These are phyloP conservation scores for Euplexia lucipara DNA, from an alignment of 2,888 invertebrate genomes.

Conservation along the genomic window DNA sequence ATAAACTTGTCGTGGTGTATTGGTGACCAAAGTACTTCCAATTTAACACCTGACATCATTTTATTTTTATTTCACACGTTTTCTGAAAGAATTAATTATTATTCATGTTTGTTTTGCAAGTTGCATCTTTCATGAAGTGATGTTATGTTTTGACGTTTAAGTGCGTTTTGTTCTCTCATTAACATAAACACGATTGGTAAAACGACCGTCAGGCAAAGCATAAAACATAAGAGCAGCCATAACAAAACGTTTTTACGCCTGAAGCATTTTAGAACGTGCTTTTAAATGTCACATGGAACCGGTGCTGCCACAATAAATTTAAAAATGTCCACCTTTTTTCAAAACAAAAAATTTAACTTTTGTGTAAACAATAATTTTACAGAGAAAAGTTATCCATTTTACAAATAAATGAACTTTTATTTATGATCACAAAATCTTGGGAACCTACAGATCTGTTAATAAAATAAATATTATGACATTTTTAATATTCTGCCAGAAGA, in stretches of 20 bases:
- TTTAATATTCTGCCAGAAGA: too few species aligned
- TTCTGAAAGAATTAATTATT: slow-evolving; percentile 25
- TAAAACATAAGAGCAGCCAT: neutral
- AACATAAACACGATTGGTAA: slow-evolving; percentile 1
- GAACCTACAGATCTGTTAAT: too few species aligned
- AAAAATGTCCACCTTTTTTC: slow-evolving; percentile 19
- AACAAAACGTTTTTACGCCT: slow-evolving; percentile 30
- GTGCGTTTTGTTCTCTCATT: slow-evolving; percentile 51
- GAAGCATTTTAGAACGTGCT: slow-evolving; percentile 52
- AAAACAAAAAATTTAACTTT: neutral
- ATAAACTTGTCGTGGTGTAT: slow-evolving; percentile 94
- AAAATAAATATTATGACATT: too few species aligned
- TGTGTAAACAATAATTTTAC: too few species aligned
- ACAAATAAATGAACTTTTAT: too few species aligned
- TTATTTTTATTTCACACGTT: slow-evolving; percentile 40
- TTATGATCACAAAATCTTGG: too few species aligned
- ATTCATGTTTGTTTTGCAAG: slow-evolving; percentile 52
- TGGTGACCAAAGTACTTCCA: slow-evolving; percentile 97
- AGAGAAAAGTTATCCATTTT: too few species aligned
- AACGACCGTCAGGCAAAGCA: neutral
- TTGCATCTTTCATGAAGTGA: slow-evolving; percentile 30
- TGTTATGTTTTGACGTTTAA: slow-evolving; percentile 58
- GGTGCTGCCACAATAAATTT: slow-evolving; percentile 41
- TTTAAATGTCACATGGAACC: slow-evolving; percentile 37
- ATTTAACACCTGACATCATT: slow-evolving; percentile 87